A percentile compares a stretch with the other conserved stretches of the same genome.
These are phyloP conservation scores for Kryptolebias marmoratus DNA, from an alignment of 2,113 vertebrate genomes.

Conservation along the genomic window DNA sequence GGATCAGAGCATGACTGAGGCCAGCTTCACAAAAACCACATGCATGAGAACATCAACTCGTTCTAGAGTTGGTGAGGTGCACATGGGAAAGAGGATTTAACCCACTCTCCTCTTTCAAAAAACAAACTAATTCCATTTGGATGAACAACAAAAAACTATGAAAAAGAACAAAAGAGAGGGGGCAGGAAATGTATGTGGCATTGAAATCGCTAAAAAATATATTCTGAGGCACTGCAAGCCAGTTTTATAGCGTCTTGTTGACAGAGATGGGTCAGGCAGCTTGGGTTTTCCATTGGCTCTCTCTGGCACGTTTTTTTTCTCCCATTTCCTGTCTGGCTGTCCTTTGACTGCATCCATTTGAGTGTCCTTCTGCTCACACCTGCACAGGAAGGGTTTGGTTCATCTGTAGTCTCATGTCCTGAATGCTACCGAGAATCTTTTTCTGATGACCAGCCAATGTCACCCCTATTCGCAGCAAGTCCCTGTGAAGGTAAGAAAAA, in stretches of 20 bases:
- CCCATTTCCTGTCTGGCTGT: constrained; percentile 55
- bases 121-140: constrained; percentile 71
- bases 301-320: constrained; percentile 71
- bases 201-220: constrained; percentile 63
- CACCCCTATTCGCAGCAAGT: constrained; percentile 97
- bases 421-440: constrained; percentile 99
- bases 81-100: constrained; percentile 49
- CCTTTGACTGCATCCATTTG: constrained; percentile 62
- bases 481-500: constrained; percentile 78
- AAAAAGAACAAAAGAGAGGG: constrained; percentile 77
- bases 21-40: constrained; percentile 73
- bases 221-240: constrained; percentile 87
- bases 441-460: constrained; percentile 98
- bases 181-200: constrained; percentile 70
- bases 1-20: constrained; percentile 68
- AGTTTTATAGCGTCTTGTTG: constrained; percentile 80
- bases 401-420: constrained; percentile 99
- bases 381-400: constrained; percentile 99
- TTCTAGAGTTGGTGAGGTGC: constrained; percentile 66
- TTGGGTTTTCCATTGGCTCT: constrained; percentile 81
- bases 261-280: constrained; percentile 83
- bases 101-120: constrained; percentile 58
- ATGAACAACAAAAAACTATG: constrained; percentile 68
- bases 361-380: constrained; percentile 85
- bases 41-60: constrained; percentile 78